Conservation (phyloP, 37 sponge, comb jelly and placozoan species). For the Beroe forskalii region DNA sequence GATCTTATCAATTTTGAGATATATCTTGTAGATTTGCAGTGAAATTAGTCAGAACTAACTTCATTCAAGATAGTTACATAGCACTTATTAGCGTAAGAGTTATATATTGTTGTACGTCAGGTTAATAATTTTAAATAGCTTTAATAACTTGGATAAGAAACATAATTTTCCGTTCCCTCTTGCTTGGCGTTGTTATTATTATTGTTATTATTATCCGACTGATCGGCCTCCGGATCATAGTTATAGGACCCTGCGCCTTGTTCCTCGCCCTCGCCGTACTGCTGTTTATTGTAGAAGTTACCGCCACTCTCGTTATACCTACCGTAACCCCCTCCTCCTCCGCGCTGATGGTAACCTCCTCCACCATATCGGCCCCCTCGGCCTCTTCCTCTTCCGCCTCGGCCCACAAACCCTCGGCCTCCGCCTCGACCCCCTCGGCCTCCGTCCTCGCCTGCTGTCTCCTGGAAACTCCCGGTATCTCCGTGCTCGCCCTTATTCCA, state of each 20-base stretch:
- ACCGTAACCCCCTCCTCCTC: constrained; percentile 9
- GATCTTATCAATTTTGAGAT: too few relatives aligned
- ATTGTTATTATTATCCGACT: background rate
- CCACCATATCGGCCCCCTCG: background rate
- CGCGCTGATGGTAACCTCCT: background rate
- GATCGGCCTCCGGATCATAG: constrained; percentile 11
- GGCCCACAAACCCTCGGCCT: background rate
- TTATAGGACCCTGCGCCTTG: background rate
- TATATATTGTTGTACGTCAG: too few relatives aligned
- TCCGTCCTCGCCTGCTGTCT: constrained; percentile 3
- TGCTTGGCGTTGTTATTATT: background rate
- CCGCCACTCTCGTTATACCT: background rate
- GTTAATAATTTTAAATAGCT: too few relatives aligned
- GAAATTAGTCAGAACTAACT: too few relatives aligned
- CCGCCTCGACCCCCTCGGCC: constrained; percentile 31
- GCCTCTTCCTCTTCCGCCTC: background rate
- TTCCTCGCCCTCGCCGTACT: background rate
- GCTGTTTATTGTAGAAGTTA: background rate
- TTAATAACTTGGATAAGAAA: constrained; percentile 36
- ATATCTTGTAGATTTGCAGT: too few relatives aligned
- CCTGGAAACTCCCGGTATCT: constrained; percentile 37
- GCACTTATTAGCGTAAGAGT: too few relatives aligned
- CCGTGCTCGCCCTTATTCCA: constrained; percentile 16
- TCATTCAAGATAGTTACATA: too few relatives aligned
- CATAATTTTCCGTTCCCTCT: constrained; percentile 15